phyloP scores from a whole-genome alignment of 2,113 vertebrate genomes.

The Saccopteryx leptura region DNA sequence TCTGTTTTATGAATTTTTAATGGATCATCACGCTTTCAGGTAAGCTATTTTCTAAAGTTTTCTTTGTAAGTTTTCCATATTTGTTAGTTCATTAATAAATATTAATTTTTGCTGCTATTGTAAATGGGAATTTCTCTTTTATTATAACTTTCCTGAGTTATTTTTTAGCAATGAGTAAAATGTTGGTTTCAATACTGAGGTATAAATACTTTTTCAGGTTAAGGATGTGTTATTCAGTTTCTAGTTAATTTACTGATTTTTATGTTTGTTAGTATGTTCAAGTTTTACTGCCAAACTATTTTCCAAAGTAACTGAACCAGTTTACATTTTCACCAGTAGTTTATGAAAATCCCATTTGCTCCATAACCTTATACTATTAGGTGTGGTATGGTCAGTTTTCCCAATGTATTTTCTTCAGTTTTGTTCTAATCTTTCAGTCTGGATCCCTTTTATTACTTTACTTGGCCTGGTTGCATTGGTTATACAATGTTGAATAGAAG shows the following conservation, averaged over 20 bases:
- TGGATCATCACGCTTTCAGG: neutral
- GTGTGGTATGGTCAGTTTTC: neutral
- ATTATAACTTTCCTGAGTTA: constrained; percentile 32
- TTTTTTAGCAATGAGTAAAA: constrained; percentile 52
- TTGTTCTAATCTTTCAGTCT: constrained; percentile 15
- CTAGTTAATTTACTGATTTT: constrained; percentile 14
- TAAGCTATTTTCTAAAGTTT: neutral
- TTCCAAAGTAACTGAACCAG: neutral
- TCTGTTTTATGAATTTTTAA: neutral
- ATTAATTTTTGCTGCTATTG: neutral
- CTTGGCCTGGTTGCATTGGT: neutral
- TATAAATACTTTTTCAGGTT: neutral
- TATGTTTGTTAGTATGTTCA: neutral
- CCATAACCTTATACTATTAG: neutral
- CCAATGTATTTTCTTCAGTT: constrained; percentile 18
- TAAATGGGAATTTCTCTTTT: constrained; percentile 19
- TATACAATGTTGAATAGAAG: neutral
- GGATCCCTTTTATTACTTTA: neutral
- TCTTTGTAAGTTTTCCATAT: neutral
- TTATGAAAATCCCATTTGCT: neutral
- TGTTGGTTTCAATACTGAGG: constrained; percentile 10
- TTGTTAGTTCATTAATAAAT: neutral
- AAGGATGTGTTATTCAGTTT: constrained; percentile 5
- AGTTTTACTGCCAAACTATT: neutral
- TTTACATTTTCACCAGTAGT: constrained; percentile 29